phyloP scores from a whole-genome alignment of 2,888 invertebrate species.

The Archips xylosteana region DNA sequence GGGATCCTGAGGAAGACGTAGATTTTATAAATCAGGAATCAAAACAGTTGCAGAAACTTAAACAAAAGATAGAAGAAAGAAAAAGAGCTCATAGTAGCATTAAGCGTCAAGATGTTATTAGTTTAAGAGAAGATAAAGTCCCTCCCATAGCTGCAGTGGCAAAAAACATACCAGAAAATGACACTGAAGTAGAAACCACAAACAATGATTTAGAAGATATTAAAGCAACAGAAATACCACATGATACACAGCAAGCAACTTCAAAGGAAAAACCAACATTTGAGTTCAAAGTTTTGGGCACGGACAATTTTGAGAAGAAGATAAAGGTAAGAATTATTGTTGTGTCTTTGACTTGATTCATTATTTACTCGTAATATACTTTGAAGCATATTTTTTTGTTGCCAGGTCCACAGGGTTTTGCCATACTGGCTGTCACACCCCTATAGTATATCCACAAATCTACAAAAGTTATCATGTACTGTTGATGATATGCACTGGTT shows the following conservation, averaged over 20 bases:
- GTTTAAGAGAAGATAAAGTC: conserved; percentile 50
- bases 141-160: conserved; percentile 40
- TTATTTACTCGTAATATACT: background rate
- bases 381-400: conserved; percentile 47
- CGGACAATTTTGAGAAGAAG: conserved; percentile 85
- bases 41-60: conserved; percentile 84
- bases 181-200: conserved; percentile 44
- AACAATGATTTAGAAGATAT: conserved; percentile 39
- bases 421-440: conserved; percentile 96
- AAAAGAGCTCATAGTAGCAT: conserved; percentile 66
- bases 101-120: conserved; percentile 57
- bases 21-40: conserved; percentile 79
- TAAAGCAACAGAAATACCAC: conserved; percentile 45
- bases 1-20: conserved; percentile 68
- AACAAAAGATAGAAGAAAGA: conserved; percentile 86
- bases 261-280: conserved; percentile 51
- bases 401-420: conserved; percentile 90
- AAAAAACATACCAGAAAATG: conserved; percentile 50
- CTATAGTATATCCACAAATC: conserved; percentile 89
- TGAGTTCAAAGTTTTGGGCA: conserved; percentile 89
- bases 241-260: conserved; percentile 42
- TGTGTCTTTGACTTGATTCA: background rate
- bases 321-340: conserved; percentile 67
- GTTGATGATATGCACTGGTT: conserved; percentile 87
- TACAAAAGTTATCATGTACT: conserved; percentile 83